Evolutionary conservation across 1,140 invertebrate genomes (phyloP).

Genomic region (Drosophila saltans): DNA sequence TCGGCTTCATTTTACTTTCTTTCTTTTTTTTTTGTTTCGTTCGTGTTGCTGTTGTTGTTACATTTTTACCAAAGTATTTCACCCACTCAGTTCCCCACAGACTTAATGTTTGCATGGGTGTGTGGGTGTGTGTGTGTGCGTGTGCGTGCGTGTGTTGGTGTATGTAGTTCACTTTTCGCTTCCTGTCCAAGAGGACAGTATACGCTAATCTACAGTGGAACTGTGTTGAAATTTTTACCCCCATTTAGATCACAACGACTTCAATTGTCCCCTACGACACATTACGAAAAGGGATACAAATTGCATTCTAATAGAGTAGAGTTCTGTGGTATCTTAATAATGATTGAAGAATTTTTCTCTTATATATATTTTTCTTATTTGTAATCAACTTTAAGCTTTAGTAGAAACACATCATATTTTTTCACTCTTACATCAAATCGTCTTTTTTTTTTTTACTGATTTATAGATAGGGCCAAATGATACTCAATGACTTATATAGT

Average conservation of each 20-base stretch:
- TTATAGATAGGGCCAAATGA: too few species aligned
- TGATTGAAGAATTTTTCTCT: too few species aligned
- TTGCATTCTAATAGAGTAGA: too few species aligned
- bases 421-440: too few species aligned
- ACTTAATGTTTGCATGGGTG: not conserved
- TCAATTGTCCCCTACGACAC: not conserved
- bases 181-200: slow-evolving; percentile 14
- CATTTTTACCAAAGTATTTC: slow-evolving; percentile 56
- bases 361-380: too few species aligned
- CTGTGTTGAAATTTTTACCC: not conserved
- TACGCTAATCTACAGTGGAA: slow-evolving; percentile 10
- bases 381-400: too few species aligned
- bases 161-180: slow-evolving; percentile 11
- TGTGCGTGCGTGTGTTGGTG: slow-evolving; percentile 10
- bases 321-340: too few species aligned
- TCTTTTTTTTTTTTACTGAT: too few species aligned
- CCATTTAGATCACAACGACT: not conserved
- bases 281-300: too few species aligned
- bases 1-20: slow-evolving; percentile 80
- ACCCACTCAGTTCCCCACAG: slow-evolving; percentile 20
- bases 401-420: too few species aligned
- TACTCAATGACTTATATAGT: too few species aligned
- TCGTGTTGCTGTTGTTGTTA: slow-evolving; percentile 42
- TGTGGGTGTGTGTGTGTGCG: not conserved
- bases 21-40: not conserved